These are phyloP conservation scores for Rhabdomys dilectus DNA, from an alignment of 2,113 vertebrate genomes.

Conservation along the genomic window DNA sequence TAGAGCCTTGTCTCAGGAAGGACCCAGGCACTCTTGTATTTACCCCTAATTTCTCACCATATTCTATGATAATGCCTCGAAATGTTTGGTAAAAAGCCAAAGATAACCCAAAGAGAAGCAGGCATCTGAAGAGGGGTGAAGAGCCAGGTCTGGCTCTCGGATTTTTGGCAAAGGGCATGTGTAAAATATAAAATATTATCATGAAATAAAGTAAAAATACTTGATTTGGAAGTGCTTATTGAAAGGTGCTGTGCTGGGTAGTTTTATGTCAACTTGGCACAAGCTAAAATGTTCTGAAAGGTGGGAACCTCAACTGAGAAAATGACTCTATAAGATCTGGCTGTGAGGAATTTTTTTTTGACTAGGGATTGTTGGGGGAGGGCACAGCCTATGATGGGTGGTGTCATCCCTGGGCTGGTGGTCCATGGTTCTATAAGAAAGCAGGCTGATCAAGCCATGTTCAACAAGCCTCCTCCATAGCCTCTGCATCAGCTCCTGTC, in stretches of 20 bases:
- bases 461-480: background rate
- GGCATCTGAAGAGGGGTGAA: background rate
- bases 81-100: background rate
- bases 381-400: background rate
- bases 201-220: background rate
- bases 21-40: background rate
- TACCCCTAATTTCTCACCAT: background rate
- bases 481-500: background rate
- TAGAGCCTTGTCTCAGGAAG: background rate
- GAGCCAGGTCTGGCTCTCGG: background rate
- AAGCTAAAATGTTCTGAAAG: background rate
- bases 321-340: background rate
- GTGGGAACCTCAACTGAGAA: background rate
- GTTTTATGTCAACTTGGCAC: background rate
- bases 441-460: background rate
- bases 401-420: background rate
- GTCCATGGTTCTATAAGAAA: background rate
- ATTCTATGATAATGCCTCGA: background rate
- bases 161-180: background rate
- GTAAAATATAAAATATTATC: background rate
- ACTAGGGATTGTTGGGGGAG: background rate
- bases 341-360: background rate
- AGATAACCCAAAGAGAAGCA: background rate
- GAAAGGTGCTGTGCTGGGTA: background rate
- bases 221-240: rapidly evolving